A percentile compares a stretch with the other conserved stretches of the same genome.
These are phyloP conservation scores for Aplodontia rufa DNA, from an alignment of 2,113 vertebrate genomes.

Conservation along the genomic window DNA sequence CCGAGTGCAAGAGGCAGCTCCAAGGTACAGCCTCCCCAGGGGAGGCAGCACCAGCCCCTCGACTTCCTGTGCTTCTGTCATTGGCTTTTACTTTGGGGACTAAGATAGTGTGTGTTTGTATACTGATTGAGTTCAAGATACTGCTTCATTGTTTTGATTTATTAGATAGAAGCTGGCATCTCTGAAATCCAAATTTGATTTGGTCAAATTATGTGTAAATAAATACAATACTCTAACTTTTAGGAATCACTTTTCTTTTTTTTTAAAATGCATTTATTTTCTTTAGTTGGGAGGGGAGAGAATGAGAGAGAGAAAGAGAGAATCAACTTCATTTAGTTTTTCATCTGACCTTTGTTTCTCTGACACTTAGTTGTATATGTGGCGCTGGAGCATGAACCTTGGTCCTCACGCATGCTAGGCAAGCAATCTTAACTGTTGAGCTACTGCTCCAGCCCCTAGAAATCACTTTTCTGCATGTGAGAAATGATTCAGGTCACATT, in stretches of 20 bases:
- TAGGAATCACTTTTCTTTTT: neutral
- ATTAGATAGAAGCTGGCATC: neutral
- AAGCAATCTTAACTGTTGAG: too few relatives aligned
- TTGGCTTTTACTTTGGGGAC: neutral
- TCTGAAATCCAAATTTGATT: neutral
- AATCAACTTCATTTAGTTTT: too few relatives aligned
- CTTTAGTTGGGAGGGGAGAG: too few relatives aligned
- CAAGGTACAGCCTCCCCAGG: constrained; percentile 84
- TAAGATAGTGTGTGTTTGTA: neutral
- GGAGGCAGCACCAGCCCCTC: accelerated
- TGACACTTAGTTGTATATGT: too few relatives aligned
- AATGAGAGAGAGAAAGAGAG: too few relatives aligned
- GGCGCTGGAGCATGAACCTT: too few relatives aligned
- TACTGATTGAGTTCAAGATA: neutral
- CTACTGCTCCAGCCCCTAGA: too few relatives aligned
- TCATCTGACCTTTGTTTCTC: too few relatives aligned
- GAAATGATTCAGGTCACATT: neutral
- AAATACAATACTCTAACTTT: neutral
- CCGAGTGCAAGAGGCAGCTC: constrained; percentile 86
- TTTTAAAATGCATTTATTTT: too few relatives aligned
- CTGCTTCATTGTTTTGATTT: neutral
- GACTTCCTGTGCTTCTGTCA: neutral
- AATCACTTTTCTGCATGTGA: neutral
- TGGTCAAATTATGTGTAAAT: neutral
- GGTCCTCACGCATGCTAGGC: too few relatives aligned